Evolutionary conservation across 2,888 invertebrate genomes (phyloP).

Genomic region (Gastracanthus pulcherrimus): DNA sequence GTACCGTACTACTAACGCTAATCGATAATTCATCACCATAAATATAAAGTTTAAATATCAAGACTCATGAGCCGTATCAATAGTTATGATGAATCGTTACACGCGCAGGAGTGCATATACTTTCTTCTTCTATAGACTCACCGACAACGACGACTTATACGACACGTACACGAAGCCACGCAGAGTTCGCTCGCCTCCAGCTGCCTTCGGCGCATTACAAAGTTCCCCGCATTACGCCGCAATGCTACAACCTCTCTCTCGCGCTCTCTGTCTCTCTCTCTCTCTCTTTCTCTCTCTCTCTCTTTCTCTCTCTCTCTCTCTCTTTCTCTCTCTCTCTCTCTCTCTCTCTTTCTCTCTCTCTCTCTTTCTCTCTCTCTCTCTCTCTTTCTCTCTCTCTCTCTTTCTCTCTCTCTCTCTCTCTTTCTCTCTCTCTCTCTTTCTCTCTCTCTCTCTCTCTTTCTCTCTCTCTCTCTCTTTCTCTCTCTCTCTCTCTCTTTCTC

Average conservation of each 20-base stretch:
- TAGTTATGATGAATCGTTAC: slow-evolving; percentile 53
- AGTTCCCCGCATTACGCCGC: slow-evolving; percentile 28
- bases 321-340: neutral
- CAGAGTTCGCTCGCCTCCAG: neutral
- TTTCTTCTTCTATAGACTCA: neutral
- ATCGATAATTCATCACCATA: slow-evolving; percentile 17
- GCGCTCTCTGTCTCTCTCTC: neutral
- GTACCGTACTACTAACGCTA: neutral
- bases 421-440: neutral
- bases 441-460: slow-evolving; percentile 58
- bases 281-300: neutral
- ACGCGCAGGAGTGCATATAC: slow-evolving; percentile 15
- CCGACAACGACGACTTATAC: neutral
- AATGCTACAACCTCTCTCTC: neutral
- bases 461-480: neutral
- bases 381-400: slow-evolving; percentile 56
- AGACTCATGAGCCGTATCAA: slow-evolving; percentile 15
- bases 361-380: neutral
- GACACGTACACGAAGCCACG: neutral
- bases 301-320: slow-evolving; percentile 59
- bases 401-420: neutral
- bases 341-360: slow-evolving; percentile 60
- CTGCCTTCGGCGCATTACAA: neutral
- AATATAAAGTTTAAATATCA: slow-evolving; percentile 24
- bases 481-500: slow-evolving; percentile 60